Evolutionary conservation across 2,888 invertebrate species (phyloP).

Genomic region (Mimumesa dahlbomi): DNA sequence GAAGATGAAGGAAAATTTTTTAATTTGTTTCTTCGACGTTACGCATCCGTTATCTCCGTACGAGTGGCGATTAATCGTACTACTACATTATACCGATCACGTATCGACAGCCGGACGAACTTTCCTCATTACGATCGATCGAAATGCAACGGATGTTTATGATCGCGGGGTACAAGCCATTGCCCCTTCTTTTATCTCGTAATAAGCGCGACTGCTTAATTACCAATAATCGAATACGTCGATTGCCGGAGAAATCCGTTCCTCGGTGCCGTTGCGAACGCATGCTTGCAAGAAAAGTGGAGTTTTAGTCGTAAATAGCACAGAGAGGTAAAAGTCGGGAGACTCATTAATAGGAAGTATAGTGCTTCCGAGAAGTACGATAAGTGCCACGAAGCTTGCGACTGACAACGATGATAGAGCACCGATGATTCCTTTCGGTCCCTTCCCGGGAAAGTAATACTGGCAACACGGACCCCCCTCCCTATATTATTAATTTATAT

Average conservation of each 20-base stretch:
- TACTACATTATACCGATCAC: slow-evolving; percentile 36
- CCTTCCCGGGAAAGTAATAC: not conserved
- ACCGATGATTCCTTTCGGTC: slow-evolving; percentile 18
- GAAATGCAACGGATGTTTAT: slow-evolving; percentile 60
- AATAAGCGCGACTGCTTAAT: slow-evolving; percentile 56
- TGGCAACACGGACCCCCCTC: not conserved
- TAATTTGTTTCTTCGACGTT: not conserved
- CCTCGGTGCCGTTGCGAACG: slow-evolving; percentile 5
- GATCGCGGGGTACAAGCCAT: slow-evolving; percentile 50
- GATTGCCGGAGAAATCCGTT: slow-evolving; percentile 46
- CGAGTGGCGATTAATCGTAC: slow-evolving; percentile 26
- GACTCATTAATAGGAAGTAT: slow-evolving; percentile 41
- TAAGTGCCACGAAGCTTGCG: not conserved
- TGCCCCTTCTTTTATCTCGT: slow-evolving; percentile 62
- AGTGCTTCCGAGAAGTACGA: slow-evolving; percentile 24
- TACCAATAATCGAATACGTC: slow-evolving; percentile 58
- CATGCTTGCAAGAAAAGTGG: slow-evolving; percentile 19
- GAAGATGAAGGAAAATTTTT: no score
- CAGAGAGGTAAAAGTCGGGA: slow-evolving; percentile 40
- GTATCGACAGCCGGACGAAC: slow-evolving; percentile 18
- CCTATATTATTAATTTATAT: slow-evolving; percentile 8
- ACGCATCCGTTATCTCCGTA: not conserved
- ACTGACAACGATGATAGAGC: slow-evolving; percentile 22
- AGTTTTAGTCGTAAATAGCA: slow-evolving; percentile 40
- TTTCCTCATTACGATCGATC: slow-evolving; percentile 38